phyloP scores from a whole-genome alignment of 2,113 vertebrate species.

The Vulpes ferrilata region DNA sequence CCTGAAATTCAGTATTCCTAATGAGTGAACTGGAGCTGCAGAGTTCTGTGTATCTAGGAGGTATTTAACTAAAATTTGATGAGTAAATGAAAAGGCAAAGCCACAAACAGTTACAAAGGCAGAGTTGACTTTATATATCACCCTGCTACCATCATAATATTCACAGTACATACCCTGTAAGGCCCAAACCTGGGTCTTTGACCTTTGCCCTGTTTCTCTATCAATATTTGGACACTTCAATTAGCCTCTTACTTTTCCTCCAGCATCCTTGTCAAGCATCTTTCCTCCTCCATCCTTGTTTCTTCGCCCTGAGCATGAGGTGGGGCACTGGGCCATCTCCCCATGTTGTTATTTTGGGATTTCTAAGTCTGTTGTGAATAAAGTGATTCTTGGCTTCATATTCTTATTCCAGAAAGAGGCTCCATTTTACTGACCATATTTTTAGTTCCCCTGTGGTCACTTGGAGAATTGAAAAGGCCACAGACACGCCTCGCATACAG shows the following conservation, averaged over 20 bases:
- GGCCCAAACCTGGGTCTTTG: not conserved
- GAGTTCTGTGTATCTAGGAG: not conserved
- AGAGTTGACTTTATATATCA: not conserved
- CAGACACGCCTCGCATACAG: not conserved
- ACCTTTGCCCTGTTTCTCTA: not conserved
- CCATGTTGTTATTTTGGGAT: not conserved
- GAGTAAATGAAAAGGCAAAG: not conserved
- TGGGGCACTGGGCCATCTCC: not conserved
- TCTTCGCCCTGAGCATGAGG: not conserved
- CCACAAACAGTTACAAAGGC: not conserved
- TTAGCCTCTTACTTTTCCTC: not conserved
- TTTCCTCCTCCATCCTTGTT: not conserved
- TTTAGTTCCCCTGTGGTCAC: constrained; percentile 4
- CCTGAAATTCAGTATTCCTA: not conserved
- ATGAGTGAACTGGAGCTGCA: not conserved
- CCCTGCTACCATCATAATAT: rapidly evolving
- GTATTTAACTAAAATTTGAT: not conserved
- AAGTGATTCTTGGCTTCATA: constrained; percentile 44
- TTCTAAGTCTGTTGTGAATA: not conserved
- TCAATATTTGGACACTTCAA: not conserved
- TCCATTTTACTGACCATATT: not conserved
- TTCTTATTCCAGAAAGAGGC: constrained; percentile 37
- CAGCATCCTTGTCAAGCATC: not conserved
- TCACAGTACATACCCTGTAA: rapidly evolving
- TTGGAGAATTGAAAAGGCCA: not conserved